Evolutionary conservation across 2,888 invertebrate genomes (phyloP).

Genomic region (Prosapia bicincta): DNA sequence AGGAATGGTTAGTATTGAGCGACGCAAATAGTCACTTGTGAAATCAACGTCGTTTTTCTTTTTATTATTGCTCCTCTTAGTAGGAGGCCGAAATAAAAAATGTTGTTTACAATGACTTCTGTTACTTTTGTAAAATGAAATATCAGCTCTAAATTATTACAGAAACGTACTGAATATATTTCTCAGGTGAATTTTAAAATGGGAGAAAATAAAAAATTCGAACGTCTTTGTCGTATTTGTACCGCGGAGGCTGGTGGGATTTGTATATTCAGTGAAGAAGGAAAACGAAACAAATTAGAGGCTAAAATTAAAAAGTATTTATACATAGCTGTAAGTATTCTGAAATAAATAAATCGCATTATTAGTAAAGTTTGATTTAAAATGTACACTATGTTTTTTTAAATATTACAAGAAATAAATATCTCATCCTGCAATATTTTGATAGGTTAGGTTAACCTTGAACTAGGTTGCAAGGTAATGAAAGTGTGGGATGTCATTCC

Average conservation of each 20-base stretch:
- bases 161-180: slow-evolving; percentile 3
- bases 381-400: no score
- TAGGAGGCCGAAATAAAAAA: slow-evolving; percentile 24
- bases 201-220: slow-evolving; percentile 22
- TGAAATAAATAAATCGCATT: no score
- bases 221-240: slow-evolving; percentile 60
- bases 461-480: slow-evolving; percentile 2
- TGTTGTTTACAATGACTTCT: neutral
- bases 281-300: slow-evolving; percentile 59
- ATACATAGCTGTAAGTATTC: slow-evolving; percentile 58
- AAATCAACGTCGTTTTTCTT: slow-evolving; percentile 27
- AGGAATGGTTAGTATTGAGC: slow-evolving; percentile 42
- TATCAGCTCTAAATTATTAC: neutral
- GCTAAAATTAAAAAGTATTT: slow-evolving; percentile 66
- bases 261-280: slow-evolving; percentile 63
- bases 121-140: neutral
- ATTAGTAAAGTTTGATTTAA: no score
- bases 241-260: slow-evolving; percentile 56
- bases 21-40: slow-evolving; percentile 32
- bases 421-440: neutral
- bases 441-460: slow-evolving; percentile 26
- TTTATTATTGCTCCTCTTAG: slow-evolving; percentile 15
- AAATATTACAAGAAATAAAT: no score
- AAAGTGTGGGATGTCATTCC: neutral
- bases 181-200: slow-evolving; percentile 10